phyloP scores from a whole-genome alignment of 1,140 invertebrate genomes.

The Drosophila neocordata region DNA sequence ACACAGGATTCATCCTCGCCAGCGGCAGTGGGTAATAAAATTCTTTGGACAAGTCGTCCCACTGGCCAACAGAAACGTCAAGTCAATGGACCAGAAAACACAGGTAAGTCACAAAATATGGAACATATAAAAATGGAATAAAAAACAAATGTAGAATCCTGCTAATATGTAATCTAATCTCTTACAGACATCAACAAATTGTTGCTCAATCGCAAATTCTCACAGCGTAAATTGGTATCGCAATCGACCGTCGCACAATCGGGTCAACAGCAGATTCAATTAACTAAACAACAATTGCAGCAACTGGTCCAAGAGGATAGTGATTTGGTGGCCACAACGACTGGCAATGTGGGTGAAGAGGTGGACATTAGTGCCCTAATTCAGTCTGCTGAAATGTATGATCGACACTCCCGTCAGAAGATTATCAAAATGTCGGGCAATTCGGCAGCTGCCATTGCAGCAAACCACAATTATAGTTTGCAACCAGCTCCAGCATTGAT shows the following conservation, averaged over 20 bases:
- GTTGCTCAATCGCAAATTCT: conserved; percentile 74
- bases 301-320: conserved; percentile 67
- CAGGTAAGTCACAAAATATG: conserved; percentile 53
- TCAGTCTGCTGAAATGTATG: conserved; percentile 35
- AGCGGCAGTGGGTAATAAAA: conserved; percentile 68
- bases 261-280: conserved; percentile 66
- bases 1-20: conserved; percentile 55
- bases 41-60: conserved; percentile 69
- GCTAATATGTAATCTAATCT: background rate
- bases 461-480: conserved; percentile 81
- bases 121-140: background rate
- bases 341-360: conserved; percentile 47
- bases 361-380: conserved; percentile 49
- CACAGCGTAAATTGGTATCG: conserved; percentile 68
- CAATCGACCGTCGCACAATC: conserved; percentile 38
- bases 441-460: conserved; percentile 60
- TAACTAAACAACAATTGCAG: conserved; percentile 74
- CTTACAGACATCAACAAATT: conserved; percentile 74
- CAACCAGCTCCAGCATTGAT: conserved; percentile 75
- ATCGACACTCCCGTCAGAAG: conserved; percentile 57
- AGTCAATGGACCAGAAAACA: conserved; percentile 77
- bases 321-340: conserved; percentile 51
- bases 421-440: conserved; percentile 76
- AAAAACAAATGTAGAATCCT: background rate
- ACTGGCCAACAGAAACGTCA: conserved; percentile 64